A percentile compares a stretch with the other conserved stretches of the same genome.
Conservation (phyloP, 2,113 vertebrate genomes). For the Gymnobelideus leadbeateri region DNA sequence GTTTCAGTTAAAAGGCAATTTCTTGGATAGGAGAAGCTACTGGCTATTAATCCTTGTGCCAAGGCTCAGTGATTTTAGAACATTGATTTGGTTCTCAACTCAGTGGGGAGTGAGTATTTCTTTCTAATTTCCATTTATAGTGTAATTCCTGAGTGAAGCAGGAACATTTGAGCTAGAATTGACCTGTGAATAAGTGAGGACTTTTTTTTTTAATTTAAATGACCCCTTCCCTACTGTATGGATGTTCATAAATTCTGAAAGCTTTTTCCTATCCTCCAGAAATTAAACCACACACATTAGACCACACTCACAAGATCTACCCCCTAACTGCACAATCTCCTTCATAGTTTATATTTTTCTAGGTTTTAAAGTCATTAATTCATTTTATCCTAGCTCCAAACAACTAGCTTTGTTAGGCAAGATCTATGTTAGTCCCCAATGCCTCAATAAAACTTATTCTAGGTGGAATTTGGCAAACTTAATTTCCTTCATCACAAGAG, state of each 20-base stretch:
- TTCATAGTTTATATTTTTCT: neutral
- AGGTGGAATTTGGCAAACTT: neutral
- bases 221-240: neutral
- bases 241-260: neutral
- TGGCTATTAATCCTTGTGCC: neutral
- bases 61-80: neutral
- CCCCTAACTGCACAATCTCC: neutral
- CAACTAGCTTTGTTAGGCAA: neutral
- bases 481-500: neutral
- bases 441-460: neutral
- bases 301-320: neutral
- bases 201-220: rapidly evolving
- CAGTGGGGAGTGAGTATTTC: neutral
- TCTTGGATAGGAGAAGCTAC: neutral
- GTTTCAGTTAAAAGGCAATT: neutral
- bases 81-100: neutral
- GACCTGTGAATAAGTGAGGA: rapidly evolving
- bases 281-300: neutral
- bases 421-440: neutral
- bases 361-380: neutral
- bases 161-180: slow-evolving; percentile 11
- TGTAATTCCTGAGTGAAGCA: neutral
- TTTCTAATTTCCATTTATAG: neutral
- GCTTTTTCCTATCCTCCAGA: neutral
- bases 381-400: neutral